Evolutionary conservation across 1,140 invertebrate species (phyloP).

Genomic region (Episyrphus balteatus): DNA sequence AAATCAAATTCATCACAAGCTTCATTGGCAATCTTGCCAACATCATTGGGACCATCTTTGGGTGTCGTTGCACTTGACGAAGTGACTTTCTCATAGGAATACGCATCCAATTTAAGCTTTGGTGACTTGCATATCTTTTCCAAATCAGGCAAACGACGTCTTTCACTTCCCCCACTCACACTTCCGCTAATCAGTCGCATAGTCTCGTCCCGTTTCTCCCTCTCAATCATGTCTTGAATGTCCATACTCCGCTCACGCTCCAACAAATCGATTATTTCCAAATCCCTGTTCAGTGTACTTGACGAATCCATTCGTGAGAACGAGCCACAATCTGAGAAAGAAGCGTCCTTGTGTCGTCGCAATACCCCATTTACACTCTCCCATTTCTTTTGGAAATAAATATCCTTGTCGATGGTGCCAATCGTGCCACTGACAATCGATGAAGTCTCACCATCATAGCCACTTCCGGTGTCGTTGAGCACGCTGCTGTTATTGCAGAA

Average conservation of each 20-base stretch:
- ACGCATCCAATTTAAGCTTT: constrained; percentile 11
- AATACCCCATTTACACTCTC: constrained; percentile 1
- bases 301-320: constrained; percentile 21
- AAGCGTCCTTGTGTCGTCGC: constrained; percentile 21
- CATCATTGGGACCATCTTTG: too few relatives aligned
- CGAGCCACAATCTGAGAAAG: constrained; percentile 27
- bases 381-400: constrained; percentile 4
- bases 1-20: too few relatives aligned
- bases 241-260: constrained; percentile 35
- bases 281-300: constrained; percentile 29
- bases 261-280: constrained; percentile 33
- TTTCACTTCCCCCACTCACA: constrained; percentile 4
- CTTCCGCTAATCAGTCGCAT: constrained; percentile 5
- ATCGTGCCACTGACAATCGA: constrained; percentile 34
- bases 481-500: constrained; percentile 22
- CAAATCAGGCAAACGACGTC: constrained; percentile 27
- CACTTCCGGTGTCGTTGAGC: constrained; percentile 23
- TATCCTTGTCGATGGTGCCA: constrained; percentile 16
- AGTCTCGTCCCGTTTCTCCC: constrained; percentile 23
- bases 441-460: constrained; percentile 31
- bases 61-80: neutral
- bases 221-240: constrained; percentile 28
- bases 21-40: too few relatives aligned
- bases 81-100: constrained; percentile 3
- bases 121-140: constrained; percentile 29